Conservation (phyloP, 2,797 vertebrate genomes). For the Aulostomus chinensis region DNA sequence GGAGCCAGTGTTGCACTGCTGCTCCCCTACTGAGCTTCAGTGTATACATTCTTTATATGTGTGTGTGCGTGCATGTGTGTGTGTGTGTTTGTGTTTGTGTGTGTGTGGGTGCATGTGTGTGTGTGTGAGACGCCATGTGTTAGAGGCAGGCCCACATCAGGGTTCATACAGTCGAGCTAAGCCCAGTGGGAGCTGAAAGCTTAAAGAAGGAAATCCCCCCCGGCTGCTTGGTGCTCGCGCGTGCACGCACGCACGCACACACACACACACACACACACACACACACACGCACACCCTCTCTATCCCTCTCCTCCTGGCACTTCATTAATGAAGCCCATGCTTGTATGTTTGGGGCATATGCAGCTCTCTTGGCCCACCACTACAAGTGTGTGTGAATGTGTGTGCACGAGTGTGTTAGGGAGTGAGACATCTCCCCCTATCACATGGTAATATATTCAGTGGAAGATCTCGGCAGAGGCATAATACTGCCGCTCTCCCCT, state of each 20-base stretch:
- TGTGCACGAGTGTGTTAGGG: conserved; percentile 50
- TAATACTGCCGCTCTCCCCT: conserved; percentile 72
- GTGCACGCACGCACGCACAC: conserved; percentile 22
- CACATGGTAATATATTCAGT: conserved; percentile 81
- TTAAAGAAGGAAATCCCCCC: conserved; percentile 84
- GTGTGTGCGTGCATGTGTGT: conserved; percentile 1
- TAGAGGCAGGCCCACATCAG: conserved; percentile 76
- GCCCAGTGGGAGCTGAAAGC: conserved; percentile 83
- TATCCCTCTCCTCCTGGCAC: conserved; percentile 74
- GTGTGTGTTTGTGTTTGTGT: conserved; percentile 12
- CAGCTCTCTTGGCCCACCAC: conserved; percentile 72
- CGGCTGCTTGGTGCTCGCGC: conserved; percentile 48
- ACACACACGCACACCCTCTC: not conserved
- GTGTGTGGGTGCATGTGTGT: conserved; percentile 19
- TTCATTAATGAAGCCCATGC: conserved; percentile 83
- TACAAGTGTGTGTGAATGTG: conserved; percentile 39
- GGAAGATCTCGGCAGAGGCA: conserved; percentile 72
- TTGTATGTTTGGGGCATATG: conserved; percentile 82
- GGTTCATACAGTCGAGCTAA: conserved; percentile 73
- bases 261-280: conserved; percentile 7
- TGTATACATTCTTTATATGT: conserved; percentile 54
- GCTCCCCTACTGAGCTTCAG: conserved; percentile 57
- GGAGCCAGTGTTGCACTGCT: conserved; percentile 52
- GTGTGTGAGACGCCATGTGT: conserved; percentile 68
- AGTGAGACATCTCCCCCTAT: conserved; percentile 75